Percentiles rank a stretch among this genome's conserved stretches.
Evolutionary conservation across 2,888 invertebrate species (phyloP).

Genomic region (Drosophila phalerata): DNA sequence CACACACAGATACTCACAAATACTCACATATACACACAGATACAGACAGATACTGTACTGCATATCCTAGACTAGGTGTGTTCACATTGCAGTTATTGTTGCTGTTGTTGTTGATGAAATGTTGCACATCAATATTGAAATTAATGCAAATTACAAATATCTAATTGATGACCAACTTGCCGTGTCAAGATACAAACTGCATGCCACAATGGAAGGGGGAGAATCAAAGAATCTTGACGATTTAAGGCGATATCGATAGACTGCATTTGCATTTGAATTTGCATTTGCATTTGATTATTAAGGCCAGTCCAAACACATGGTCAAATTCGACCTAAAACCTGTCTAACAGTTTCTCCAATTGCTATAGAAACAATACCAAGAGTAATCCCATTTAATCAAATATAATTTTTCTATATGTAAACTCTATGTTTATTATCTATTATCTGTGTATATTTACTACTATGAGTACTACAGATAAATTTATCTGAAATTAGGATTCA

Average conservation of each 20-base stretch:
- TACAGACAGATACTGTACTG: slow-evolving; percentile 7
- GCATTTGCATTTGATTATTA: slow-evolving; percentile 10
- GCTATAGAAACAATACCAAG: neutral
- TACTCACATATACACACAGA: slow-evolving; percentile 8
- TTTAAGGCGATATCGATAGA: slow-evolving; percentile 3
- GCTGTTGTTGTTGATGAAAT: slow-evolving; percentile 31
- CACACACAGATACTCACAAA: too few relatives aligned
- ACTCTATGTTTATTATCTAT: neutral
- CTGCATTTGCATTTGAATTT: slow-evolving; percentile 1
- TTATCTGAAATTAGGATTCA: neutral
- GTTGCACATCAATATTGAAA: slow-evolving; percentile 54
- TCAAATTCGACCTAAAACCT: neutral
- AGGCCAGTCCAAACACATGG: neutral
- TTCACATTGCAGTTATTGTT: slow-evolving; percentile 21
- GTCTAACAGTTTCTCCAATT: neutral
- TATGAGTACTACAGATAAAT: neutral
- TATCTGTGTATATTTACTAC: slow-evolving; percentile 1
- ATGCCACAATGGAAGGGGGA: neutral
- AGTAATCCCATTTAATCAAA: neutral
- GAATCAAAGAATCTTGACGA: slow-evolving; percentile 2
- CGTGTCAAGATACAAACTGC: slow-evolving; percentile 10
- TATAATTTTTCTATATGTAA: neutral
- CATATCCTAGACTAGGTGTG: slow-evolving; percentile 26
- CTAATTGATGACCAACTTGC: slow-evolving; percentile 40
- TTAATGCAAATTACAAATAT: slow-evolving; percentile 71